Conservation (phyloP, 2,797 vertebrate genomes). For the Chromobotia macracanthus region DNA sequence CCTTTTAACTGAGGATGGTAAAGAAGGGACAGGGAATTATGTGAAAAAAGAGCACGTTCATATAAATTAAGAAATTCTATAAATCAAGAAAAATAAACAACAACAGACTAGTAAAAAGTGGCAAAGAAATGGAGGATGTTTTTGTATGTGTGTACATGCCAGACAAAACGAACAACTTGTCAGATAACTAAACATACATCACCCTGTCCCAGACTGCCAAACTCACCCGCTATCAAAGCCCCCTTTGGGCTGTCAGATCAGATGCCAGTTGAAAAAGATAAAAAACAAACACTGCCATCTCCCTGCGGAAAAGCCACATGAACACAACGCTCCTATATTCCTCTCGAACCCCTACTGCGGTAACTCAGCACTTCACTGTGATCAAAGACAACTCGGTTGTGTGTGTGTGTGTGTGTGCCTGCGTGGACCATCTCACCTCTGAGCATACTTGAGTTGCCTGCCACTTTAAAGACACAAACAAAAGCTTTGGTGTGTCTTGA, state of each 20-base stretch:
- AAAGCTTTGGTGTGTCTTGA: slow-evolving; percentile 19
- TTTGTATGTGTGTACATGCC: slow-evolving; percentile 13
- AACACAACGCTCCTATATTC: slow-evolving; percentile 27
- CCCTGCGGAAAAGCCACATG: slow-evolving; percentile 46
- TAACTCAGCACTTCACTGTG: slow-evolving; percentile 37
- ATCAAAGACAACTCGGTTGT: slow-evolving; percentile 1
- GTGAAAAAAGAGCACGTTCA: no score
- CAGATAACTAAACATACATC: slow-evolving; percentile 56
- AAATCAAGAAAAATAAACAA: background rate
- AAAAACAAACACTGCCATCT: slow-evolving; percentile 58
- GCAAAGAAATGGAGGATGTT: background rate
- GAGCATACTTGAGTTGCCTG: background rate
- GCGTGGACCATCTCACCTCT: background rate
- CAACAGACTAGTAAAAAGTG: background rate
- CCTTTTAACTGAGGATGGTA: no score
- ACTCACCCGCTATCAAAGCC: slow-evolving; percentile 49
- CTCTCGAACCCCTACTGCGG: slow-evolving; percentile 12
- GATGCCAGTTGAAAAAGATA: slow-evolving; percentile 58
- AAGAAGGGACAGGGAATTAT: no score
- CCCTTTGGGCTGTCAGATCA: slow-evolving; percentile 57
- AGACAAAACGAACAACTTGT: slow-evolving; percentile 52
- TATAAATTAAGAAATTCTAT: no score
- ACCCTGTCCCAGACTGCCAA: slow-evolving; percentile 51
- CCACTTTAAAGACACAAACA: slow-evolving; percentile 16
- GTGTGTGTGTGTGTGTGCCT: background rate